Evolutionary conservation across 1,140 invertebrate species (phyloP).

Genomic region (Ips typographus): DNA sequence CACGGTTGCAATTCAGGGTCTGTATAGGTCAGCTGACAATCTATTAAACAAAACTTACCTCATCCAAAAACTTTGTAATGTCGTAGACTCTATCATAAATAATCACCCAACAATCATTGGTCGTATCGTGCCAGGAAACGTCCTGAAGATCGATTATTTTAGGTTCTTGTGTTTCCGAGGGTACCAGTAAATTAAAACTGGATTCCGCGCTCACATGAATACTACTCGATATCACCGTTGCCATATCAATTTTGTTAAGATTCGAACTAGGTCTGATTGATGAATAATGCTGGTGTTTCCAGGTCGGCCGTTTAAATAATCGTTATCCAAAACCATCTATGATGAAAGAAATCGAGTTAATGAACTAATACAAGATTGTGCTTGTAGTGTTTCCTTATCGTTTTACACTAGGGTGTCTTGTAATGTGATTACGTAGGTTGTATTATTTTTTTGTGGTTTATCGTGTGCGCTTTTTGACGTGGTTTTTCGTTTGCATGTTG

Average conservation of each 20-base stretch:
- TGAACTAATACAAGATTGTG: conserved; percentile 10
- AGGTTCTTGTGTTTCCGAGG: not conserved
- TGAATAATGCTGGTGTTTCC: not conserved
- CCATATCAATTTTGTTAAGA: conserved; percentile 6
- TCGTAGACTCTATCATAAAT: conserved; percentile 77
- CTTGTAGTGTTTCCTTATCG: conserved; percentile 30
- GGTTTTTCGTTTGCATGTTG: too few species aligned
- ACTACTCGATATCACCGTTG: conserved; percentile 18
- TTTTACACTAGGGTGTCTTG: too few species aligned
- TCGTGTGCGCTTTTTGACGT: too few species aligned
- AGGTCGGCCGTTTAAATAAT: conserved; percentile 4
- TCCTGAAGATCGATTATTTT: conserved; percentile 61
- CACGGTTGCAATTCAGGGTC: too few species aligned
- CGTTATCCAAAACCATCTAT: not conserved
- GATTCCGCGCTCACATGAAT: not conserved
- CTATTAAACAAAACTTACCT: conserved; percentile 56
- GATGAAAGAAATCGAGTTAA: conserved; percentile 24
- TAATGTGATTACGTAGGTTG: too few species aligned
- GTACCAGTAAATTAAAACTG: not conserved
- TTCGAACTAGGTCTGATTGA: not conserved
- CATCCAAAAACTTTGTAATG: conserved; percentile 69
- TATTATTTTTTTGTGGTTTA: too few species aligned
- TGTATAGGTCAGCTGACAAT: too few species aligned
- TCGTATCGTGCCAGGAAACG: conserved; percentile 65
- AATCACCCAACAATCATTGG: conserved; percentile 69